These are phyloP conservation scores for Caenorhabditis uteleia DNA, from an alignment of 2,888 invertebrate genomes.

Conservation along the genomic window DNA sequence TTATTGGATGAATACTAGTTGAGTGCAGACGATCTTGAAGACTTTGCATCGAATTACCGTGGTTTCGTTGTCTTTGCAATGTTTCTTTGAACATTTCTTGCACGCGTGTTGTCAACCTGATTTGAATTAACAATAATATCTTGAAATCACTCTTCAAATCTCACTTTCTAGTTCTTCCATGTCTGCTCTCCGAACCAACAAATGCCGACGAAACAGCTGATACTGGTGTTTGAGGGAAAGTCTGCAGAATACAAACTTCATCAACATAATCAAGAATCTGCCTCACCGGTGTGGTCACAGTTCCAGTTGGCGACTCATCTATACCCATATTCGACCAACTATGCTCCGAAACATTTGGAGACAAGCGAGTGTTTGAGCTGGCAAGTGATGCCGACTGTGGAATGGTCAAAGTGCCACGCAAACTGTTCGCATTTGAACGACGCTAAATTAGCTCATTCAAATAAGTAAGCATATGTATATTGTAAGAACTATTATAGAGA, in stretches of 20 bases:
- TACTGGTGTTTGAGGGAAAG: constrained; percentile 6
- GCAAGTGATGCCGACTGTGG: no score
- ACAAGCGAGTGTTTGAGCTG: constrained; percentile 10
- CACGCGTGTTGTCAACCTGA: constrained; percentile 62
- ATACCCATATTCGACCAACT: constrained; percentile 35
- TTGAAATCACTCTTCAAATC: background rate
- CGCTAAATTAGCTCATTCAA: no score
- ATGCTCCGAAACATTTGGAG: constrained; percentile 44
- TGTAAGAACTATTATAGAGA: no score
- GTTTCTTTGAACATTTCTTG: constrained; percentile 67
- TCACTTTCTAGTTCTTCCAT: constrained; percentile 65
- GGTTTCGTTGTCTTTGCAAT: constrained; percentile 45
- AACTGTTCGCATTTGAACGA: constrained; percentile 20
- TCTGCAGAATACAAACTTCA: background rate
- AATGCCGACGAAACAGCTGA: constrained; percentile 51
- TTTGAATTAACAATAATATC: background rate
- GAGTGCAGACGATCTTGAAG: no score
- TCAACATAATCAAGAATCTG: background rate
- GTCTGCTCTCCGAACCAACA: constrained; percentile 59
- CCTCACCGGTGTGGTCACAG: background rate
- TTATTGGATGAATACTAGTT: background rate
- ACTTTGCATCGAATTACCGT: constrained; percentile 28
- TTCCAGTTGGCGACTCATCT: constrained; percentile 33
- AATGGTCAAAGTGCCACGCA: constrained; percentile 25
- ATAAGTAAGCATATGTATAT: no score